Evolutionary conservation across 2,113 vertebrate species (phyloP), one percentile per base, ranked within the genome.

Genomic region (Pterocles orientalis): DNA sequence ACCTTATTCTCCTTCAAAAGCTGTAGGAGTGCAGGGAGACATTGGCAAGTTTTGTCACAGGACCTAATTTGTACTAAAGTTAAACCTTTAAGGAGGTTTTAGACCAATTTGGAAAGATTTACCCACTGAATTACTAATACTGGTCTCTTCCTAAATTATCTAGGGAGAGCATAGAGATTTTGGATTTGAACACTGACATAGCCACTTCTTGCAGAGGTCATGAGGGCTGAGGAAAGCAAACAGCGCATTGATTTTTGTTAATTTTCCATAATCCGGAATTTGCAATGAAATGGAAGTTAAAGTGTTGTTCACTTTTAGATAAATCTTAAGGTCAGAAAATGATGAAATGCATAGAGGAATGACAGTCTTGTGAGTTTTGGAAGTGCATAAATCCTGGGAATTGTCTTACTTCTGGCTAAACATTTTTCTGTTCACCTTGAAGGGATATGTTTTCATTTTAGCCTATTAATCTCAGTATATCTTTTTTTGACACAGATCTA

Each of bases 401-500:
- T 94, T 87, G 36, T 68, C 28, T 95, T 95, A 91, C 80, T 91
- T 69, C 51, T 96, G 78, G 65, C 87, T 91, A 68, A 95, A 92
- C 7, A 2, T 51, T 94, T 78, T 86, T 95, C 53, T 82, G 89
- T 85, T 93, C 76, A 50, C 64, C 94, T 86, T 90, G 68, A 86
- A 86, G 80, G 51, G 92, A 75, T 96, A 62, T 36, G 25, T 87
- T 90, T 93, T 82, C 57, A 41, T 95, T 96, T 97, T 94, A 90
- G 75, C 70, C 94, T 88, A 60, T 95, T 97, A 96, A 97, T 98
- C 95, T 96, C 94, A 83, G 65, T 85, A 33, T 95, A 71, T 97
- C 77, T 83, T 91, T 81, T 92, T 94, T 95, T 97, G 91, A 97
- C 97, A 95, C 54, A 94, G 90, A 96, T 92, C 79, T 96, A 97